A percentile compares a stretch with the other conserved stretches of the same genome.
Evolutionary conservation across 2,888 invertebrate species (phyloP).

Genomic region (Leptinotarsa juncta): DNA sequence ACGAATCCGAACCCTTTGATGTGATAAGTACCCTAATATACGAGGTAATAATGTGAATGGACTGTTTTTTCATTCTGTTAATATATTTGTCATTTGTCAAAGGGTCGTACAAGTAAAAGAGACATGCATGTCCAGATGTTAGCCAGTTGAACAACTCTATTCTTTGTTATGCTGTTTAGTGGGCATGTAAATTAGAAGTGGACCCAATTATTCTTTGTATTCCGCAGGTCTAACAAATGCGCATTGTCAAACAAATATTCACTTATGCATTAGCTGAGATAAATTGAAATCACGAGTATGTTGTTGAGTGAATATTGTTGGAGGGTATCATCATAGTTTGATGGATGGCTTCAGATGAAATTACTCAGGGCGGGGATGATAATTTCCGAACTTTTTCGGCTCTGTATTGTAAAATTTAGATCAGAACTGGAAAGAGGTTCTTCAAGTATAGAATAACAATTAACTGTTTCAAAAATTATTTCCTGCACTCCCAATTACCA

Average conservation of each 20-base stretch:
- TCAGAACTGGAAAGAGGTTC: too few relatives aligned
- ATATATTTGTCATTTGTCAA: slow-evolving; percentile 49
- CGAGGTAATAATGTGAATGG: slow-evolving; percentile 46
- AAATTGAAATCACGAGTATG: slow-evolving; percentile 32
- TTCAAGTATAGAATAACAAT: too few relatives aligned
- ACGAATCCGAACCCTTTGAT: slow-evolving; percentile 38
- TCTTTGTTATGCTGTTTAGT: slow-evolving; percentile 51
- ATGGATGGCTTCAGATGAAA: neutral
- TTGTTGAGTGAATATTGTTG: slow-evolving; percentile 1
- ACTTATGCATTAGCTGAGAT: slow-evolving; percentile 32
- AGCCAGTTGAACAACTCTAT: slow-evolving; percentile 51
- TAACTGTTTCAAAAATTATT: too few relatives aligned
- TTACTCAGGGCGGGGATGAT: neutral
- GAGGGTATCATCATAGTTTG: slow-evolving; percentile 2
- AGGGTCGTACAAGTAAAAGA: slow-evolving; percentile 42
- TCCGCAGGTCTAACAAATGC: slow-evolving; percentile 32
- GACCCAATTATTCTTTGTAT: slow-evolving; percentile 47
- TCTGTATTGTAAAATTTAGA: too few relatives aligned
- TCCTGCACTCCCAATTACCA: too few relatives aligned
- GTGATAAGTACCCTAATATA: slow-evolving; percentile 45
- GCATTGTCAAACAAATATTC: slow-evolving; percentile 43
- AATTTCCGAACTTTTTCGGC: too few relatives aligned
- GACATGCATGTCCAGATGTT: slow-evolving; percentile 54
- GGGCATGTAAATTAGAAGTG: slow-evolving; percentile 53
- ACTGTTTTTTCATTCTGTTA: slow-evolving; percentile 48